These are phyloP conservation scores for Gopherus evgoodei DNA, from an alignment of 2,113 vertebrate genomes.

Conservation along the genomic window DNA sequence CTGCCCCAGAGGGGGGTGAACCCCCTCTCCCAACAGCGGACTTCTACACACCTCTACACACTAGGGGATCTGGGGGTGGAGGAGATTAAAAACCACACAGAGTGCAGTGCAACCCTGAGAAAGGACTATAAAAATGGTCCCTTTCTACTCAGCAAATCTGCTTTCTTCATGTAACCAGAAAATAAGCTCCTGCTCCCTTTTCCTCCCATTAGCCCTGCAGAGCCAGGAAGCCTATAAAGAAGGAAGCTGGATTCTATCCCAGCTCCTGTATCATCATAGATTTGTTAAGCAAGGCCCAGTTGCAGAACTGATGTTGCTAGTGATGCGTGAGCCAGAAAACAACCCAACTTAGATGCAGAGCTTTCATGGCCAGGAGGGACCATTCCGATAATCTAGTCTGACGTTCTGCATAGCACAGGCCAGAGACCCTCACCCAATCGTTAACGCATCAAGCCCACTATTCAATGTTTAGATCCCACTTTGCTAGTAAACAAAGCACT, in stretches of 20 bases:
- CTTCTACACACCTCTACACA: not conserved
- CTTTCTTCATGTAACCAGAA: not conserved
- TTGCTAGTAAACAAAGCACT: not conserved
- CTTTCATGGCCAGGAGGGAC: not conserved
- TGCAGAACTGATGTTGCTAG: not conserved
- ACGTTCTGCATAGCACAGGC: not conserved
- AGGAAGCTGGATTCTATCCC: not conserved
- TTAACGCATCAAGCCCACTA: not conserved
- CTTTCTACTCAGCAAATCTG: not conserved
- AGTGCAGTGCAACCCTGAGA: not conserved
- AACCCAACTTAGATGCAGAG: not conserved
- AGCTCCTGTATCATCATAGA: not conserved
- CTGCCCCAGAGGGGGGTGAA: too few relatives aligned
- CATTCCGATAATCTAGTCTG: not conserved
- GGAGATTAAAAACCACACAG: not conserved
- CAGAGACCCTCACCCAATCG: not conserved
- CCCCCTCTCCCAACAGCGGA: too few relatives aligned
- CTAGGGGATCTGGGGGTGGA: not conserved
- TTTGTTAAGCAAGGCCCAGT: not conserved
- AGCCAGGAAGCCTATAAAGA: not conserved
- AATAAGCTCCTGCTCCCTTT: not conserved
- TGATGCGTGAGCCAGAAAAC: not conserved
- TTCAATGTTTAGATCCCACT: not conserved
- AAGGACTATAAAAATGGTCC: not conserved
- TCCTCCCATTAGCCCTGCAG: not conserved